Base-by-base conservation (phyloP, 2,797 vertebrate genomes). In the Cyprinodon diabolis region DNA sequence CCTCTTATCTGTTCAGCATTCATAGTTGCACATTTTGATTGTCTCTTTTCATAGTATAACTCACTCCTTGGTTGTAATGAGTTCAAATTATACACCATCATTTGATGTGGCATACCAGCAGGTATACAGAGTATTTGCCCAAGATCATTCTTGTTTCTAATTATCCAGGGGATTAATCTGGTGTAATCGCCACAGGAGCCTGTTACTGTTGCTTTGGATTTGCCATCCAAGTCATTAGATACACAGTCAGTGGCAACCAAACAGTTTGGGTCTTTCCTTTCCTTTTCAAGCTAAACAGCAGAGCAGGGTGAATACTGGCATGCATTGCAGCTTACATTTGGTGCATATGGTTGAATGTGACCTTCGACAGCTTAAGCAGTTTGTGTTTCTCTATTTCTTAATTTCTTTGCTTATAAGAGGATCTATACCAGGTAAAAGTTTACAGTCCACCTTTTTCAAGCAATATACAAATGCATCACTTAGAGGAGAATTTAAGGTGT, bases 141-240 rank as follows among this genome's bases (percentile, higher is more conserved):
- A 92, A 89, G 85, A 93, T 92, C 87, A 79, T 86, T 91, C 90
- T 92, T 90, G 91, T 92, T 89, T 88, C 84, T 92, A 93, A 92
- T 93, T 86, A 89, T 93, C 89, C 81, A 76, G 86, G 75, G 93
- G 88, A 94, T 93, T 93, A 92, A 93, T 93, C 89, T 91, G 81
- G 77, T 86, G 88, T 87, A 83, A 83, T 91, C 90, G 6, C 89
- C 74, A 76, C 86, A 78, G 91, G 92, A 85, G 87, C 78, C 84
- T 73, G 76, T 90, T 87, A 81, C 89, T 79, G 87, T 88, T 83
- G 88, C 76, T 54, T 84, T 87, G 89, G 79, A 90, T 92, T 90
- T 90, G 83, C 90, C 85, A 92, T 89, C 93, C 86, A 92, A 92
- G 89, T 92, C 93, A 93, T 94, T 94, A 94, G 90, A 92, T 80